A percentile compares a stretch with the other conserved stretches of the same genome.
Conservation (phyloP, 2,797 vertebrate species). For the Dermochelys coriacea region DNA sequence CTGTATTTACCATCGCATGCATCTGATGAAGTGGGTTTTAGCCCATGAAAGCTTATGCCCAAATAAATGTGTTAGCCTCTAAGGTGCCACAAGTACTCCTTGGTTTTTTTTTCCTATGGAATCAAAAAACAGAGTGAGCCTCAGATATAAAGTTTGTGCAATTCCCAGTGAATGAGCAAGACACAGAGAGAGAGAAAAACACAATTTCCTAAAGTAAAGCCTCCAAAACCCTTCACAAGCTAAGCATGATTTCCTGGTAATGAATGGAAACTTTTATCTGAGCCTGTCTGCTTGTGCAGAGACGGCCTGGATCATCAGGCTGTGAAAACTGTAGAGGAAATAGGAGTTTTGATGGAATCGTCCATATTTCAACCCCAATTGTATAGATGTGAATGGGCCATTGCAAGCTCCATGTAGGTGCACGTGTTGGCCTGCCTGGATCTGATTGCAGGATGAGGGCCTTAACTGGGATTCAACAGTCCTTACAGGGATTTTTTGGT, state of each 20-base stretch:
- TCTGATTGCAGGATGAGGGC: neutral
- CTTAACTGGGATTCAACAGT: neutral
- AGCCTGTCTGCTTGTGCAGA: neutral
- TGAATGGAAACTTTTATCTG: neutral
- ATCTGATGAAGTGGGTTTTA: too few species aligned
- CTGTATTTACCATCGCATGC: too few species aligned
- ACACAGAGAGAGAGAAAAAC: neutral
- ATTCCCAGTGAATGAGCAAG: neutral
- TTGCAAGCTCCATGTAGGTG: neutral
- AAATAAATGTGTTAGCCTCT: too few species aligned
- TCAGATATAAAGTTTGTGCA: neutral
- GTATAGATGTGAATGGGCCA: neutral
- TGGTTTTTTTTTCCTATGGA: neutral
- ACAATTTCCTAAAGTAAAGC: neutral
- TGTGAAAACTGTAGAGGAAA: conserved; percentile 2
- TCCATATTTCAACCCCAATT: neutral
- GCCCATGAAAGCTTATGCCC: too few species aligned
- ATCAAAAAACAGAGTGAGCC: conserved; percentile 3
- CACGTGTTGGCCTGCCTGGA: neutral
- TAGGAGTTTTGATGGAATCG: neutral
- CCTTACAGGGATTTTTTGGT: neutral
- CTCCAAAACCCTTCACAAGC: neutral
- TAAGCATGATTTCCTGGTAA: neutral
- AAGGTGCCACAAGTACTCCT: too few species aligned
- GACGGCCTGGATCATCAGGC: neutral